These are phyloP conservation scores for Rhopilema esculentum DNA, from an alignment of 30 jellyfish, hydroid and myxozoan genomes.

Conservation along the genomic window DNA sequence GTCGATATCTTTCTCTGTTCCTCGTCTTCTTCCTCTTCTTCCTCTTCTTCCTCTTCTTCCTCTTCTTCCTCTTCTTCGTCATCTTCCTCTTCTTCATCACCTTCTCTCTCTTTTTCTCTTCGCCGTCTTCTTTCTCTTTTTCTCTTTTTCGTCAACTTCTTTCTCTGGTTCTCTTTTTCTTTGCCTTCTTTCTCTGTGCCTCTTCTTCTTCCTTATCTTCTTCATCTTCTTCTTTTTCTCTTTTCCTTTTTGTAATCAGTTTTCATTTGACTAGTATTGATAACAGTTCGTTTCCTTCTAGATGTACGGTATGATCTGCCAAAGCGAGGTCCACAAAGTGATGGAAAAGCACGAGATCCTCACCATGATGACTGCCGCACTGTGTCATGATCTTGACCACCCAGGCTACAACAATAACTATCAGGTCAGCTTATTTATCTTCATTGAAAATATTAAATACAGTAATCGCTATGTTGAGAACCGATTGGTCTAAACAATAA, in stretches of 20 bases:
- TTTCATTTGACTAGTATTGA: not conserved
- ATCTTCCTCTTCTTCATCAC: no score
- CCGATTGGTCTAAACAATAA: no score
- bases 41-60: not conserved
- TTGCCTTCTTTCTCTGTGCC: not conserved
- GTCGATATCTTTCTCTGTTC: not conserved
- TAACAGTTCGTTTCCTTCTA: conserved; percentile 1
- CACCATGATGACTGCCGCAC: conserved; percentile 93
- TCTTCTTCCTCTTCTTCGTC: not conserved
- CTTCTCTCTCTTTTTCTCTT: not conserved
- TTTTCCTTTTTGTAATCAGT: not conserved
- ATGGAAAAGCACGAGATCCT: conserved; percentile 94
- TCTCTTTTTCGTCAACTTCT: not conserved
- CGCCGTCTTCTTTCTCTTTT: not conserved
- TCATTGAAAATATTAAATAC: not conserved
- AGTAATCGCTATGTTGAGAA: no score
- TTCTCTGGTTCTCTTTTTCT: not conserved
- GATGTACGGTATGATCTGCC: conserved; percentile 99
- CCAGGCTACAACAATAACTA: conserved; percentile 96
- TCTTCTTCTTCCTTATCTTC: not conserved
- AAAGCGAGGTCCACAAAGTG: conserved; percentile 70
- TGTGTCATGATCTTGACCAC: conserved; percentile 98
- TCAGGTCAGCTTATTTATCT: conserved; percentile 67
- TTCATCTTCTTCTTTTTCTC: conserved; percentile 1
- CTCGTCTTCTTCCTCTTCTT: not conserved